phyloP scores from a whole-genome alignment of 1,140 invertebrate genomes.

The Nasonia vitripennis region DNA sequence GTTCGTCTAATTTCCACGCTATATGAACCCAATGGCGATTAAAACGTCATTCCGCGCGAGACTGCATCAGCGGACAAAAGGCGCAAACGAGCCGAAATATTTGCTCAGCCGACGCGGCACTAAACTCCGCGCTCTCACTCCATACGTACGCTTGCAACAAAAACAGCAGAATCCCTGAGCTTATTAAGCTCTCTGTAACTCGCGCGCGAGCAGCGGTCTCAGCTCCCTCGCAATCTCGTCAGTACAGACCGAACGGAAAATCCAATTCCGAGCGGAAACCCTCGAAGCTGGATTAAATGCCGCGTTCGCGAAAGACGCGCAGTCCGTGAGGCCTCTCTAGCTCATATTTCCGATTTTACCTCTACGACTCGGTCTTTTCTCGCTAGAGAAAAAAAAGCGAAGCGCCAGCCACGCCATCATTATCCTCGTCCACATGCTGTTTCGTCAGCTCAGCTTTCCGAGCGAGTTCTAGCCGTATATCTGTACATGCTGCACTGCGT shows the following conservation, averaged over 20 bases:
- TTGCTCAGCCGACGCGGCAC: neutral
- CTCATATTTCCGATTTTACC: no score
- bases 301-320: neutral
- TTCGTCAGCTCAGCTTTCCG: neutral
- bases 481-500: no score
- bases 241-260: conserved; percentile 4
- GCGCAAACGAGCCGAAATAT: neutral
- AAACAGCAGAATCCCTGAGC: neutral
- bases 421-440: neutral
- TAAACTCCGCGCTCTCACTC: neutral
- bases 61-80: neutral
- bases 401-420: neutral
- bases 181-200: neutral
- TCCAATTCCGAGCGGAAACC: neutral
- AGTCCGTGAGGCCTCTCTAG: no score
- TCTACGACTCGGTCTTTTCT: neutral
- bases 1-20: no score
- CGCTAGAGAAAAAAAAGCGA: neutral
- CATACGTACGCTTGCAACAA: neutral
- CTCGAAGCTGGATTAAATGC: conserved; percentile 10
- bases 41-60: neutral
- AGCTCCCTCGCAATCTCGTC: neutral
- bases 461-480: neutral
- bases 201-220: neutral
- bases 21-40: neutral